Base-by-base conservation (phyloP, 2,888 invertebrate genomes). In the Caenorhabditis sulstoni region DNA sequence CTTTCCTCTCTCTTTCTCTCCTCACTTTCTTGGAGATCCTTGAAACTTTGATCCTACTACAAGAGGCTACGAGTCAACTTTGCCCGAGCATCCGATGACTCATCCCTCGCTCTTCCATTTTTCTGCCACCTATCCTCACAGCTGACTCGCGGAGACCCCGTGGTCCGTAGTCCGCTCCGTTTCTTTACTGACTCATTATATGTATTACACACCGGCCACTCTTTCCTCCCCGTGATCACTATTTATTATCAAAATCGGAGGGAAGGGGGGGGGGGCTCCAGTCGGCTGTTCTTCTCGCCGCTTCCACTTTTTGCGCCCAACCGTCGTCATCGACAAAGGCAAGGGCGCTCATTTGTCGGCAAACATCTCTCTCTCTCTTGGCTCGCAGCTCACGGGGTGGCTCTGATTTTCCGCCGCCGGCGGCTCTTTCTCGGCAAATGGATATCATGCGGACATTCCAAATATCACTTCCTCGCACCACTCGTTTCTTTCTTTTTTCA, bases 401-500 rank as follows among this genome's bases (percentile, higher is more conserved):
- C 67, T n/a, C n/a, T 49, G 61, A 53, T 50, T 70, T 58, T 50
- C 41, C 37, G 18, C 16, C 22, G 59, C 41, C 37, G n/a, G 22
- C 44, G 22, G 44, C 29, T 29, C 29, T 29, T 29, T 29, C 29
- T 29, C 8, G 12, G 41, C 20, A 64, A 64, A 52, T 29, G 22
- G 70, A 70, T 70, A 70, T 70, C 70, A 70, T 70, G 62, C 55
- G 70, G 61, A 47, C 70, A 62, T 14, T 22, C 12, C 29, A 29
- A 52, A 12, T 59, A 23, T 44, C 45, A 29, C n/a, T n/a, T n/a
- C n/a, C n/a, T n/a, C n/a, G n/a, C n/a, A n/a, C n/a, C n/a, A n/a
- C 59, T 45, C 16, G 41, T 41, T 41, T 66, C 58, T 41, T 57
- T 62, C 71, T 62, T 44, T 49, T 50, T 58, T 39, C 35, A n/a